Conservation (phyloP, 2,113 vertebrate species). For the Pseudopipra pipra region DNA sequence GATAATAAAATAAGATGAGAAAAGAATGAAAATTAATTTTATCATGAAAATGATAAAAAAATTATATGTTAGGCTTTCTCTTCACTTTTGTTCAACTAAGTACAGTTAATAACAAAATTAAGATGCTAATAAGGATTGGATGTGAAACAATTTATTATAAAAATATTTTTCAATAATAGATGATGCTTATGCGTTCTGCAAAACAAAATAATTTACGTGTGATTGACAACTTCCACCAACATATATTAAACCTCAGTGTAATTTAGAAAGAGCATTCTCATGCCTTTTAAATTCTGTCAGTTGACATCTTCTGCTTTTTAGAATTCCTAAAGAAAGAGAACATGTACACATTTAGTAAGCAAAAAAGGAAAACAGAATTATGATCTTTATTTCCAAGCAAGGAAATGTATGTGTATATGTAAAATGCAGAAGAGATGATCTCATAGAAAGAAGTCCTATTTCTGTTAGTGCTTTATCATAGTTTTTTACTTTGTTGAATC, state of each 20-base stretch:
- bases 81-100: background rate
- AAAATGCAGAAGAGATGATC: background rate
- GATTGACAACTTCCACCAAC: background rate
- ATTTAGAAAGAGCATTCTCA: background rate
- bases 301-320: background rate
- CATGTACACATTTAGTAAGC: background rate
- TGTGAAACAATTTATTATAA: background rate
- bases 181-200: background rate
- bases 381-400: background rate
- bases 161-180: background rate
- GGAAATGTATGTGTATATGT: background rate
- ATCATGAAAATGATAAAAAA: no score
- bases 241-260: background rate
- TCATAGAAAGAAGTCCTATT: background rate
- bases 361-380: background rate
- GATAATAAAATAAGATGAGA: background rate
- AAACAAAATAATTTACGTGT: background rate
- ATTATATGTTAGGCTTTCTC: background rate
- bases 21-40: background rate
- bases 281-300: background rate
- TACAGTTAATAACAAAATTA: background rate
- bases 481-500: background rate
- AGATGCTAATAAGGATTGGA: background rate
- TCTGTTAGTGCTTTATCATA: background rate
- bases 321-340: background rate